Base-by-base conservation (phyloP, 2,113 vertebrate genomes). In the Rhynchopsitta pachyrhyncha region DNA sequence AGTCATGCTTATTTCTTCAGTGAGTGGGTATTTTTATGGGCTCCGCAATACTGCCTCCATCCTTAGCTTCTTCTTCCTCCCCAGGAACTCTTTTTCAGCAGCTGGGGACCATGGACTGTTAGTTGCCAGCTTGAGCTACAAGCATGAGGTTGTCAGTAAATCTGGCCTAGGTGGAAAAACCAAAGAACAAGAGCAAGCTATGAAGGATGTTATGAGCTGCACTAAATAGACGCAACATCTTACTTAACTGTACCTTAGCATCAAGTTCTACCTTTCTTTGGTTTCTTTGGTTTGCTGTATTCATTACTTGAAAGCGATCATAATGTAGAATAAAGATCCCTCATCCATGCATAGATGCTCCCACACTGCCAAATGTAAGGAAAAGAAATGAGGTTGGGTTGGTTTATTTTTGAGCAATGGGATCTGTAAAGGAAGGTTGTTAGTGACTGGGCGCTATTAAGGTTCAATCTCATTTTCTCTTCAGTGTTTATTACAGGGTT, bases 311-410 rank as follows among this genome's bases (percentile, higher is more conserved):
- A 82, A 75, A 80, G 46, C 7, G 44, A 39, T 23, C 81, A 37
- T 42, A 23, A 39, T 19, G 69, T 55, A 37, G 37, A 73, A 5
- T 49, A 62, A 62, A 90, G 29, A 33, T 42, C 49, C 35, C 77
- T 59, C 68, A 17, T 53, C 49, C 15, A 5, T 17, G 35, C 60
- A 55, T 0, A 0, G 88, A 22, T 1, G 5, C 24, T 77, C 39
- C 37, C 42, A 37, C 42, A 41, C 8, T 84, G 11, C 6, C 37
- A 35, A 22, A 42, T 59, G 29, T 50, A 82, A 69, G 24, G 23
- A 24, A 82, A 75, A 17, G 17, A 49, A 41, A 17, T 8, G 0
- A 17, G 5, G 22, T 50, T 22, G 33, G 10, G 9, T 66, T 39
- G 15, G 28, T 66, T 89, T 70, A 14, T 39, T 82, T 93, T 79